Conservation (phyloP, 2,888 invertebrate species). For the Lepas anatifera region DNA sequence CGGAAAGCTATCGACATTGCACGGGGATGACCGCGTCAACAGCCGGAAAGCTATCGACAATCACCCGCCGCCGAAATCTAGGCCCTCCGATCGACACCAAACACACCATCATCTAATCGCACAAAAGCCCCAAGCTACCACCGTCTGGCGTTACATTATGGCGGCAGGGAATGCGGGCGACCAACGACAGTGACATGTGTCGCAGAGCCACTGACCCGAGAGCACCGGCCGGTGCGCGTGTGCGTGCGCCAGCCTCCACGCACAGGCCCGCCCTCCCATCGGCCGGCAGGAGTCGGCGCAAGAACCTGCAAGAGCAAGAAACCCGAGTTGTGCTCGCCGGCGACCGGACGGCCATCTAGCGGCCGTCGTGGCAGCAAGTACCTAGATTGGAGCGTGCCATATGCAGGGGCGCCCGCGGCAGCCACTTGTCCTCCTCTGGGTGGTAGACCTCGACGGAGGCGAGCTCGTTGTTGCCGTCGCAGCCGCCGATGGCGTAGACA, state of each 20-base stretch:
- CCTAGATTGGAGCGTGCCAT: conserved; percentile 54
- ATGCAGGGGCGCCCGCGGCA: conserved; percentile 42
- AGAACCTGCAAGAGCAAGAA: not conserved
- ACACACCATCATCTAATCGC: too few species aligned
- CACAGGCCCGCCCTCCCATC: not conserved
- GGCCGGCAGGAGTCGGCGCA: not conserved
- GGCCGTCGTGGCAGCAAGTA: conserved; percentile 23
- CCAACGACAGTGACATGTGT: too few species aligned
- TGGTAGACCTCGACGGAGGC: conserved; percentile 54
- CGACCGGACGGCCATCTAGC: not conserved
- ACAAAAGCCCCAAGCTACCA: too few species aligned
- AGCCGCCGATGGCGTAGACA: conserved; percentile 69
- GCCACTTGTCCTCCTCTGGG: conserved; percentile 40
- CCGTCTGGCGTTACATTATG: too few species aligned
- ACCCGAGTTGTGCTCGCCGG: not conserved
- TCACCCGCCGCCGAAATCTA: too few species aligned
- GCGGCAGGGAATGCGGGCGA: too few species aligned
- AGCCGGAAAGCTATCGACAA: too few species aligned
- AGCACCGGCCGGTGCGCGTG: not conserved
- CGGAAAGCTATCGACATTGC: too few species aligned
- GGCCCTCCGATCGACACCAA: too few species aligned
- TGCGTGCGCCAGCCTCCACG: not conserved
- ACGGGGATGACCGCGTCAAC: too few species aligned
- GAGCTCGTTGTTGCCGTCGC: conserved; percentile 69
- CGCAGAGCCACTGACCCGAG: too few species aligned